These are phyloP conservation scores for Polypterus senegalus DNA, from an alignment of 2,113 vertebrate genomes.

Conservation along the genomic window DNA sequence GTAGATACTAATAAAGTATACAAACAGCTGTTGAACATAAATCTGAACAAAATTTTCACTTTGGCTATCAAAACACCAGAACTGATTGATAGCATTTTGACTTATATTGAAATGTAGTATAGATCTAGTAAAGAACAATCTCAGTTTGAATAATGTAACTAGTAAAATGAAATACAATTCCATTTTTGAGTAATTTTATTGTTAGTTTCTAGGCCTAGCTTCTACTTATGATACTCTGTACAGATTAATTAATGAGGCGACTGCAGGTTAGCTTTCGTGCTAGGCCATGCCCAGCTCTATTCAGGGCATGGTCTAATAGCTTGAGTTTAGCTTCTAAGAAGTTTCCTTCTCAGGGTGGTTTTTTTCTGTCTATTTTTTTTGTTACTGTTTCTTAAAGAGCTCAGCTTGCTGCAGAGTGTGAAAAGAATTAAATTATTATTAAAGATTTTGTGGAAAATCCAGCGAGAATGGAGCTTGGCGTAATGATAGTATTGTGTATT, in stretches of 20 bases:
- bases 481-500: conserved; percentile 53
- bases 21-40: no score
- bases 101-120: no score
- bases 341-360: conserved; percentile 54
- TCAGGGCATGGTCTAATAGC: conserved; percentile 63
- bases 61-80: no score
- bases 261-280: conserved; percentile 53
- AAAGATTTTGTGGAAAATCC: conserved; percentile 64
- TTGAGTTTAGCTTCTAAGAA: conserved; percentile 48
- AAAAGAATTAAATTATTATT: conserved; percentile 72
- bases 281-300: conserved; percentile 55
- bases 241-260: conserved; percentile 61
- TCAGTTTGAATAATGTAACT: no score
- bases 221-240: conserved; percentile 69
- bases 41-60: no score
- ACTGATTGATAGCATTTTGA: no score
- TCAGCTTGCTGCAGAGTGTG: conserved; percentile 58
- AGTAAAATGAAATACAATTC: conserved; percentile 49
- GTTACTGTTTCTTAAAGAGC: conserved; percentile 66
- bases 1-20: no score
- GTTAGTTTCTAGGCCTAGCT: conserved; percentile 57
- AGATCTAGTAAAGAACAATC: no score
- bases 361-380: conserved; percentile 46
- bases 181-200: conserved; percentile 67
- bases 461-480: conserved; percentile 47